Percentiles rank a stretch among this genome's conserved stretches.
phyloP scores from a whole-genome alignment of 1,140 invertebrate genomes.

The Mactra quadrangularis region DNA sequence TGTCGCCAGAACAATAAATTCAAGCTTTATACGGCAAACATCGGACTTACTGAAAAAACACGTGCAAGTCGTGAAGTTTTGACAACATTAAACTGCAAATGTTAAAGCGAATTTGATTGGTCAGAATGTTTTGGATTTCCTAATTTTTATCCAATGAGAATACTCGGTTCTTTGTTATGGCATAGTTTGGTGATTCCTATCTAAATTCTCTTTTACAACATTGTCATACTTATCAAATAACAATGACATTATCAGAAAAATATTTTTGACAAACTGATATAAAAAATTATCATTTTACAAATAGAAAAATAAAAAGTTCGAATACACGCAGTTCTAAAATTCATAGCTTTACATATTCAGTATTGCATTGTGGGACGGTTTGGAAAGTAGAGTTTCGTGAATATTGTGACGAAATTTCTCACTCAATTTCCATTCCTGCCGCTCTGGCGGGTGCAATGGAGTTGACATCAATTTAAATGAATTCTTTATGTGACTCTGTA shows the following conservation, averaged over 20 bases:
- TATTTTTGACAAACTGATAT: too few species aligned
- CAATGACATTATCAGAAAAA: too few species aligned
- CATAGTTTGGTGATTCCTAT: too few species aligned
- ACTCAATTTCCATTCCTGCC: constrained; percentile 14
- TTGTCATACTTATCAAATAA: too few species aligned
- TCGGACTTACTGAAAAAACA: constrained; percentile 26
- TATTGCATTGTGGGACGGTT: constrained; percentile 67
- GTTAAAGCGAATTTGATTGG: constrained; percentile 30
- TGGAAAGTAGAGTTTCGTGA: constrained; percentile 44
- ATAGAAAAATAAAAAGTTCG: too few species aligned
- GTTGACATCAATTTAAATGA: constrained; percentile 7
- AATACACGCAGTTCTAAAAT: too few species aligned
- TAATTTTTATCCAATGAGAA: constrained; percentile 13
- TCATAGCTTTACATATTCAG: background rate
- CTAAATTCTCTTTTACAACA: too few species aligned
- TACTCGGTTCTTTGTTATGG: background rate
- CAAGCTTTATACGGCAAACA: background rate
- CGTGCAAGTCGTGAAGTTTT: constrained; percentile 37
- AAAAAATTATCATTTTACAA: too few species aligned
- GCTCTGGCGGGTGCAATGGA: background rate
- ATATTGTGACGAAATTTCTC: background rate
- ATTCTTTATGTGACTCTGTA: background rate
- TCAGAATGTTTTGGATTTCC: constrained; percentile 4
- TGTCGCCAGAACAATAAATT: background rate
- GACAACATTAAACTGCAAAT: background rate